Evolutionary conservation across 2,888 invertebrate species (phyloP).

Genomic region (Endotricha flammealis): DNA sequence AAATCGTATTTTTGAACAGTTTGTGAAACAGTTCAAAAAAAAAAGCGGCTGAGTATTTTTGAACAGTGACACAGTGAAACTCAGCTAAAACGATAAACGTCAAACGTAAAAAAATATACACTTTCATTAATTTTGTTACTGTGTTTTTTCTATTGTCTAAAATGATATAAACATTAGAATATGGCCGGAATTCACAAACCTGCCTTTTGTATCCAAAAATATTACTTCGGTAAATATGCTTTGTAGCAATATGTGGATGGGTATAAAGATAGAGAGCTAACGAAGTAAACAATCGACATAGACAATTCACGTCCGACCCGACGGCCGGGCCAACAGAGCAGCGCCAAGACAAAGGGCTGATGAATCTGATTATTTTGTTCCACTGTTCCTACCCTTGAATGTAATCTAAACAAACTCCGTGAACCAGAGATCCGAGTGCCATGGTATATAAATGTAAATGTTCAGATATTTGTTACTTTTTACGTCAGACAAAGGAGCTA

Average conservation of each 20-base stretch:
- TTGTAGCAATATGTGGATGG: conserved; percentile 46
- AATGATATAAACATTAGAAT: conserved; percentile 10
- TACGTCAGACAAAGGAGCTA: no score
- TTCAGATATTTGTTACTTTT: conserved; percentile 1
- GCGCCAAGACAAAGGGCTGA: conserved; percentile 59
- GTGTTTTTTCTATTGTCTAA: no score
- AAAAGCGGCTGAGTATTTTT: no score
- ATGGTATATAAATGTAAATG: conserved; percentile 7
- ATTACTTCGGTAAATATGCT: conserved; percentile 34
- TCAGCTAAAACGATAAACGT: no score
- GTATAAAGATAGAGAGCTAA: conserved; percentile 56
- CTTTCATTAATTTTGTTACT: no score
- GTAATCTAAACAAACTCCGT: conserved; percentile 41
- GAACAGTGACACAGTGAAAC: no score
- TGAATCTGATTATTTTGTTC: conserved; percentile 63
- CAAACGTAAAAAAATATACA: no score
- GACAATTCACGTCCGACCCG: conserved; percentile 56
- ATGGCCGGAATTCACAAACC: conserved; percentile 13
- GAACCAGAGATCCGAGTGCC: conserved; percentile 23
- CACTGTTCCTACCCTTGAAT: conserved; percentile 36
- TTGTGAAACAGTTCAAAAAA: no score
- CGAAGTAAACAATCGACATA: conserved; percentile 73
- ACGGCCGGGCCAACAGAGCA: conserved; percentile 44
- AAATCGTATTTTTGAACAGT: no score
- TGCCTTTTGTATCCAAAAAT: conserved; percentile 22